Conservation (phyloP, 2,113 vertebrate genomes). For the Chaetops frenatus region DNA sequence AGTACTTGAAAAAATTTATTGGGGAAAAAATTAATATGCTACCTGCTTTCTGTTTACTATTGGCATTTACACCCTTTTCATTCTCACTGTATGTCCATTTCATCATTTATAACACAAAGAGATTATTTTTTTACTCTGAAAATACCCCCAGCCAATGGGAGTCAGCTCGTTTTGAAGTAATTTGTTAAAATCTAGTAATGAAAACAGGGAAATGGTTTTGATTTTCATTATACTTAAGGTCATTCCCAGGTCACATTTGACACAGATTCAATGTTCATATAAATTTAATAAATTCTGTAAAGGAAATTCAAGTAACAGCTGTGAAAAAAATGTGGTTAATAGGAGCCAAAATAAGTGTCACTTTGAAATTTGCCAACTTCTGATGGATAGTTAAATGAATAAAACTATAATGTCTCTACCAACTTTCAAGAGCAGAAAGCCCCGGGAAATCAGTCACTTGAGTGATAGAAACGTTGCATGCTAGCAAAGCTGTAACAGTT, state of each 20-base stretch:
- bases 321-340: constrained; percentile 63
- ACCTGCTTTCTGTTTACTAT: constrained; percentile 42
- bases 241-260: constrained; percentile 56
- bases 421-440: constrained; percentile 44
- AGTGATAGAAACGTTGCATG: neutral
- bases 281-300: constrained; percentile 72
- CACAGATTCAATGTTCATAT: constrained; percentile 65
- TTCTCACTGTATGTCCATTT: constrained; percentile 23
- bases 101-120: constrained; percentile 56
- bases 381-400: constrained; percentile 55
- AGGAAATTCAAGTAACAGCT: constrained; percentile 64
- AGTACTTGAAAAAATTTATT: constrained; percentile 33
- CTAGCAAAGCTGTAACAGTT: neutral
- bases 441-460: constrained; percentile 26
- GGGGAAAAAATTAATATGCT: constrained; percentile 35
- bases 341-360: constrained; percentile 60
- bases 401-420: constrained; percentile 11
- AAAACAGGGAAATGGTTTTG: constrained; percentile 61
- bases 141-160: neutral
- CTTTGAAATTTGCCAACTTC: constrained; percentile 58
- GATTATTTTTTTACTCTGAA: neutral
- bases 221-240: constrained; percentile 67
- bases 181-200: constrained; percentile 61
- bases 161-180: constrained; percentile 52
- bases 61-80: constrained; percentile 17